phyloP scores from a whole-genome alignment of 2,797 vertebrate genomes.

The Siniperca undulata region DNA sequence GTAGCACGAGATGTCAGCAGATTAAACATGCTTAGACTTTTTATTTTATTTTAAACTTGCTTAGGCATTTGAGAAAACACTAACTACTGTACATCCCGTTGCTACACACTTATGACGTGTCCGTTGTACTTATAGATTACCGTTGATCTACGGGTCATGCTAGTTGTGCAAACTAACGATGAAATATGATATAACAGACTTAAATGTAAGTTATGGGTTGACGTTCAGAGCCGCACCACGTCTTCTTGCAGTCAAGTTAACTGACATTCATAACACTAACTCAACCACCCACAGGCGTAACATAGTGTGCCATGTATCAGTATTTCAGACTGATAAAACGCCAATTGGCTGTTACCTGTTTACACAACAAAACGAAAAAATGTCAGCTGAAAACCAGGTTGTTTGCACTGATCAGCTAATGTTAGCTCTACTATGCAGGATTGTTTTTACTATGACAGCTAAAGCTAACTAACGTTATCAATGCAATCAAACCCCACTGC shows the following conservation, averaged over 20 bases:
- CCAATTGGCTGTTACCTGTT: not conserved
- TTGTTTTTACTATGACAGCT: constrained; percentile 15
- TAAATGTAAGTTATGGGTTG: constrained; percentile 9
- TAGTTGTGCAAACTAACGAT: not conserved
- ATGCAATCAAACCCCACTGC: not conserved
- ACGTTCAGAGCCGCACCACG: not conserved
- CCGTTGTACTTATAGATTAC: not conserved
- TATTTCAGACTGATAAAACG: not conserved
- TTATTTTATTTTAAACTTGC: not conserved
- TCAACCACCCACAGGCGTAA: too few relatives aligned
- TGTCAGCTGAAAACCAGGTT: not conserved
- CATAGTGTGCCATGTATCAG: not conserved
- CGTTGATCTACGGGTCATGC: not conserved
- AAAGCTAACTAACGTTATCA: constrained; percentile 6
- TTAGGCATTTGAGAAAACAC: constrained; percentile 2
- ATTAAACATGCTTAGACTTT: not conserved
- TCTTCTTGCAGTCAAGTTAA: not conserved
- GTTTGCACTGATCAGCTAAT: constrained; percentile 14
- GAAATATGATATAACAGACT: constrained; percentile 47
- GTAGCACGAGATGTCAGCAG: constrained; percentile 13
- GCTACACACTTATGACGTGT: not conserved
- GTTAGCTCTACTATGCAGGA: constrained; percentile 5
- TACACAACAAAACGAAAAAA: not conserved
- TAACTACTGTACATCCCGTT: not conserved
- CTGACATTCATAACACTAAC: constrained; percentile 1